These are phyloP conservation scores for Chloroceryle inda DNA, from an alignment of 2,797 vertebrate species.

Conservation along the genomic window DNA sequence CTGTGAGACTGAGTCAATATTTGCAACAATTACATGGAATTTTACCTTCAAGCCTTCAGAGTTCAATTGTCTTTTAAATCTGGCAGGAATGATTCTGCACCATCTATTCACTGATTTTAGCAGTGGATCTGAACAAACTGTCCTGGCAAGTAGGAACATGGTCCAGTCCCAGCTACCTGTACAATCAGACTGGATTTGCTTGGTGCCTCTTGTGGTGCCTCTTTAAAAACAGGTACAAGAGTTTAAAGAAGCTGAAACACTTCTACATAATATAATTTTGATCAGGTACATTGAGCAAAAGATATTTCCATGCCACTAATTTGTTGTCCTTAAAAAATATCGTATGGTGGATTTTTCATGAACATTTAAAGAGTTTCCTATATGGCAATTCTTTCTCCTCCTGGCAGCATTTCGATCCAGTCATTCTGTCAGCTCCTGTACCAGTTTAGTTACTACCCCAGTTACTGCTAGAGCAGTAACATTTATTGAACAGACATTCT, in stretches of 20 bases:
- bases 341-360: neutral
- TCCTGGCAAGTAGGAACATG: neutral
- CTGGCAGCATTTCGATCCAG: constrained; percentile 17
- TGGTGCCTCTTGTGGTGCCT: neutral
- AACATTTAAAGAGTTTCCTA: constrained; percentile 6
- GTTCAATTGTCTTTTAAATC: constrained; percentile 1
- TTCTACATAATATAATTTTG: neutral
- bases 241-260: neutral
- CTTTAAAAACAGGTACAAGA: neutral
- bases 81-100: neutral
- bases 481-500: constrained; percentile 17
- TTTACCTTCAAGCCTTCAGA: neutral
- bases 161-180: neutral
- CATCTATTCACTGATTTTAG: neutral
- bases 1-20: constrained; percentile 15
- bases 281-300: neutral
- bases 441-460: constrained; percentile 23
- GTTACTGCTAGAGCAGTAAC: constrained; percentile 29
- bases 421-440: neutral
- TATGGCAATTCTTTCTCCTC: neutral
- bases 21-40: neutral
- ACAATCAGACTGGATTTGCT: neutral
- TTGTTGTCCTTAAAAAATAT: neutral
- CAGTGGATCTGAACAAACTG: neutral
- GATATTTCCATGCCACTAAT: neutral